A percentile compares a stretch with the other conserved stretches of the same genome.
Conservation (phyloP, 2,797 vertebrate species). For the Schizothorax lantsangensis region DNA sequence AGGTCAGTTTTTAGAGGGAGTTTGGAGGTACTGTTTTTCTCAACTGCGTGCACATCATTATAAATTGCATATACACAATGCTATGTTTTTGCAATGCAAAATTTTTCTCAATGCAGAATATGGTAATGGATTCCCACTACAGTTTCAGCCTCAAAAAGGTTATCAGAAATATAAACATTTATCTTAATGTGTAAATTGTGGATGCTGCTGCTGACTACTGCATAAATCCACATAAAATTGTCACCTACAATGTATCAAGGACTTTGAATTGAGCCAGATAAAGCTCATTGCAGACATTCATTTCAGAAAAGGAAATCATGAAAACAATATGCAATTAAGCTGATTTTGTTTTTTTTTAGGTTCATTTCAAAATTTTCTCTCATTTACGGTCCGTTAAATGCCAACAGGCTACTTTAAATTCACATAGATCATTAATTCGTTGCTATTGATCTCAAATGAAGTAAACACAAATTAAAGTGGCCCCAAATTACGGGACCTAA, state of each 20-base stretch:
- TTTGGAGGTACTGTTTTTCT: not conserved
- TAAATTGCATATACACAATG: constrained; percentile 24
- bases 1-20: not conserved
- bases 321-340: not conserved
- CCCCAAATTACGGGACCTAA: not conserved
- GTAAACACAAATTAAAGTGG: constrained; percentile 8
- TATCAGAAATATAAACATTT: constrained; percentile 29
- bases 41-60: constrained; percentile 10
- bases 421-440: not conserved
- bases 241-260: not conserved
- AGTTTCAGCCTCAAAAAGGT: not conserved
- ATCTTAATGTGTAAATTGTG: constrained; percentile 36
- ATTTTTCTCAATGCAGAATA: not conserved
- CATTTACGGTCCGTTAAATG: not conserved
- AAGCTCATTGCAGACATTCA: constrained; percentile 3
- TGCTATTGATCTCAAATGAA: constrained; percentile 18
- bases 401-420: constrained; percentile 7
- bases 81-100: constrained; percentile 11
- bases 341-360: not conserved
- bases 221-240: constrained; percentile 21
- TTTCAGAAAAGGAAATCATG: not conserved
- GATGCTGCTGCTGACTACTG: not conserved
- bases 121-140: constrained; percentile 15
- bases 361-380: not conserved
- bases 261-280: not conserved